Percentiles rank a stretch among this genome's conserved stretches.
Evolutionary conservation across 2,888 invertebrate genomes (phyloP).

Genomic region (Perithous albicinctus): DNA sequence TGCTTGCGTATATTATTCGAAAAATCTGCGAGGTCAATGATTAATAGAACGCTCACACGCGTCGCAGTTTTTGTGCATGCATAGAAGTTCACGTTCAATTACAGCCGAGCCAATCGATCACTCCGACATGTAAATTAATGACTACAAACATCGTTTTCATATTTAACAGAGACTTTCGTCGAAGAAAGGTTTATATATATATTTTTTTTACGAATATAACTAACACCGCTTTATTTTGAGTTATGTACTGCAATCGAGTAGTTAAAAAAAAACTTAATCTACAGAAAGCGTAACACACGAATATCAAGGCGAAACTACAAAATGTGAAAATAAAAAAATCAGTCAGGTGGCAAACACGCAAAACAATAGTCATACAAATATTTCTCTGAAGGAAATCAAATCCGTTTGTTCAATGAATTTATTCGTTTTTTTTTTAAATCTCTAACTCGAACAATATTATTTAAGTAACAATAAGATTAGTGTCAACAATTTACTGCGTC

Average conservation of each 20-base stretch:
- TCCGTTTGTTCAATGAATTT: slow-evolving; percentile 68
- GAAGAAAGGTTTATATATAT: neutral
- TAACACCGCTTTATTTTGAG: slow-evolving; percentile 28
- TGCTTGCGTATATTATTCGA: slow-evolving; percentile 36
- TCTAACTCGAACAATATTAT: slow-evolving; percentile 72
- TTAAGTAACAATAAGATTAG: slow-evolving; percentile 75
- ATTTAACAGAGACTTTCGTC: neutral
- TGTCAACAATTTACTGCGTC: slow-evolving; percentile 71
- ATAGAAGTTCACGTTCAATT: slow-evolving; percentile 48
- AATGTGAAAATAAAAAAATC: slow-evolving; percentile 48
- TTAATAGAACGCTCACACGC: slow-evolving; percentile 51
- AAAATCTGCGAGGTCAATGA: slow-evolving; percentile 65
- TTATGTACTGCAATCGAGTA: slow-evolving; percentile 37
- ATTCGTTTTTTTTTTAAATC: slow-evolving; percentile 52
- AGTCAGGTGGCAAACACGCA: slow-evolving; percentile 54
- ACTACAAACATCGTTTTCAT: slow-evolving; percentile 24
- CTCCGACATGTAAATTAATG: slow-evolving; percentile 56
- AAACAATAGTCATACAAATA: slow-evolving; percentile 29
- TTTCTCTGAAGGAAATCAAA: slow-evolving; percentile 40
- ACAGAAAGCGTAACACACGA: slow-evolving; percentile 43
- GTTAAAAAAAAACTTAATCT: slow-evolving; percentile 16
- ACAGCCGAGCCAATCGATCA: slow-evolving; percentile 59
- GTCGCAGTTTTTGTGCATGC: slow-evolving; percentile 54
- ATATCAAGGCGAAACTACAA: slow-evolving; percentile 22
- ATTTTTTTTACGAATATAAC: neutral